These are phyloP conservation scores for Urocolius indicus DNA, from an alignment of 2,113 vertebrate genomes.

Conservation along the genomic window DNA sequence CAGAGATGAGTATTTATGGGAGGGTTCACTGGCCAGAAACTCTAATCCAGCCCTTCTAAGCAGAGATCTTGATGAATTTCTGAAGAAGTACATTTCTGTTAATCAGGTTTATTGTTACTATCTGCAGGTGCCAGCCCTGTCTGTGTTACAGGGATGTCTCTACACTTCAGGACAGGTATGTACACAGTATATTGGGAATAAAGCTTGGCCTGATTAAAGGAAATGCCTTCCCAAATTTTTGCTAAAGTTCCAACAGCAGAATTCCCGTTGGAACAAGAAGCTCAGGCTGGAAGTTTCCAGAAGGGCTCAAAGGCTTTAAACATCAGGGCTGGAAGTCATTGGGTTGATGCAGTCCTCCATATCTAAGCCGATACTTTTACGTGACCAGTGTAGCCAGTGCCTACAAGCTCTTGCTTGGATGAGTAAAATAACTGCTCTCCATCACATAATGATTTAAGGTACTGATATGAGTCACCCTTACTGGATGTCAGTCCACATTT, in stretches of 20 bases:
- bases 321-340: not conserved
- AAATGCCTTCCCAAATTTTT: slow-evolving; percentile 4
- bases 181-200: not conserved
- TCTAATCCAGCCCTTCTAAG: not conserved
- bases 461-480: not conserved
- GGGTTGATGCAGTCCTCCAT: not conserved
- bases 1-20: not conserved
- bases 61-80: not conserved
- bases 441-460: not conserved
- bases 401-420: not conserved
- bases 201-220: not conserved
- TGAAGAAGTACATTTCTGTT: not conserved
- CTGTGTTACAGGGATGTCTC: slow-evolving; percentile 29
- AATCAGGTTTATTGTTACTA: not conserved
- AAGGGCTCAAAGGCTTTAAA: not conserved
- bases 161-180: slow-evolving; percentile 52
- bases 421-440: not conserved
- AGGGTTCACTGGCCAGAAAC: not conserved
- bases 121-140: not conserved
- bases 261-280: not conserved
- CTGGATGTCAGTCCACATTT: not conserved
- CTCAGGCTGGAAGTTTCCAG: not conserved
- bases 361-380: not conserved
- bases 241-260: not conserved
- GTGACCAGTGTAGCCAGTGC: not conserved